Conservation (phyloP, 2,797 vertebrate species). For the Centroberyx gerrardi region DNA sequence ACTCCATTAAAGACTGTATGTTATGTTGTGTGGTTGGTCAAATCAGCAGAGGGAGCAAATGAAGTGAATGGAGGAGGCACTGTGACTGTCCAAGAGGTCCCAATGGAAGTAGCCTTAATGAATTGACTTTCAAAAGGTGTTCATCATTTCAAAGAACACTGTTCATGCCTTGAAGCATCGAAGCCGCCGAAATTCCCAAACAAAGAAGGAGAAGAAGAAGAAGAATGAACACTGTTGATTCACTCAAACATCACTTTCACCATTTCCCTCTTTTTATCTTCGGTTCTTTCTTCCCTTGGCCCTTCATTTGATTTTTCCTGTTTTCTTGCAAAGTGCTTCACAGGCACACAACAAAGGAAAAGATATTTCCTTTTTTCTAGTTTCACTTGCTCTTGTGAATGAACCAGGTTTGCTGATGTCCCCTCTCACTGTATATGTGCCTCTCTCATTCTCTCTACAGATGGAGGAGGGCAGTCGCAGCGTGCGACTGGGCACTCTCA, state of each 20-base stretch:
- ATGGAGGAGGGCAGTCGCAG: constrained; percentile 93
- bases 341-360: background rate
- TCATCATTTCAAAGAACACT: constrained; percentile 18
- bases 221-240: background rate
- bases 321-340: background rate
- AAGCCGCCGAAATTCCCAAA: too few species aligned
- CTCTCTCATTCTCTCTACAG: constrained; percentile 74
- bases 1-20: background rate
- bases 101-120: background rate
- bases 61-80: constrained; percentile 5
- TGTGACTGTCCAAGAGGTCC: constrained; percentile 4
- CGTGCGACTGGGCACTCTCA: constrained; percentile 90
- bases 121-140: constrained; percentile 21
- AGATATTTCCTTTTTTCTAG: constrained; percentile 6
- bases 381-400: background rate
- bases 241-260: background rate
- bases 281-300: background rate
- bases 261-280: background rate
- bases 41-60: constrained; percentile 17
- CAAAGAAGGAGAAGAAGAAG: too few species aligned
- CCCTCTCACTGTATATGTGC: background rate
- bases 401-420: constrained; percentile 2
- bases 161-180: too few species aligned
- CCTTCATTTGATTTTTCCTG: background rate
- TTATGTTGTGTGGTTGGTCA: constrained; percentile 1